These are phyloP conservation scores for Hydraecia micacea DNA, from an alignment of 2,888 invertebrate genomes.

Conservation along the genomic window DNA sequence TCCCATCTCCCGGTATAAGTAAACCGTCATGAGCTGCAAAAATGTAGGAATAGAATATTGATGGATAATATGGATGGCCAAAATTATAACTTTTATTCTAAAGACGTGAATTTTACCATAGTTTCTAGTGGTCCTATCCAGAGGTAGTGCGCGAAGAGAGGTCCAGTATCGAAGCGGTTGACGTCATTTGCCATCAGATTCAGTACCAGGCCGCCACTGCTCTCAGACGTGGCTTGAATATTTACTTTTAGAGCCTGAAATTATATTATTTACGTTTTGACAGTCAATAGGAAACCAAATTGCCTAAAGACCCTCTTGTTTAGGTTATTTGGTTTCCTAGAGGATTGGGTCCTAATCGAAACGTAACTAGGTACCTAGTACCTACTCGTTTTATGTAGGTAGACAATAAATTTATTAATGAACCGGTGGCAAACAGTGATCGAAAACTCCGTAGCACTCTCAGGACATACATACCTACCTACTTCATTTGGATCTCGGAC, in stretches of 20 bases:
- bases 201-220: slow-evolving; percentile 87
- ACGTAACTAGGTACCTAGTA: not conserved
- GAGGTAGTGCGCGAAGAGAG: slow-evolving; percentile 93
- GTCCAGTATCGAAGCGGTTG: slow-evolving; percentile 93
- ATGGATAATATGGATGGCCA: not conserved
- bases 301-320: not conserved
- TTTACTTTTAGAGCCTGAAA: slow-evolving; percentile 85
- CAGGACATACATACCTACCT: no score
- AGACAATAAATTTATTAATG: no score
- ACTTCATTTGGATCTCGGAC: not conserved
- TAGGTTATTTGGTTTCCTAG: not conserved
- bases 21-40: slow-evolving; percentile 84
- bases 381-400: no score
- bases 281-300: not conserved
- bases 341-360: not conserved
- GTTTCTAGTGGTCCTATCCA: slow-evolving; percentile 94
- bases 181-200: slow-evolving; percentile 94
- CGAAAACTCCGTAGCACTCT: no score
- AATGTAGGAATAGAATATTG: not conserved
- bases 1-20: slow-evolving; percentile 90
- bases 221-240: slow-evolving; percentile 84
- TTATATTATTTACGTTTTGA: not conserved
- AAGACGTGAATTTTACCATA: slow-evolving; percentile 78
- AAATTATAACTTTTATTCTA: not conserved
- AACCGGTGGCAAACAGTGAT: no score